A percentile compares a stretch with the other conserved stretches of the same genome.
Conservation (phyloP, 2,797 vertebrate genomes). For the Cynopterus sphinx region DNA sequence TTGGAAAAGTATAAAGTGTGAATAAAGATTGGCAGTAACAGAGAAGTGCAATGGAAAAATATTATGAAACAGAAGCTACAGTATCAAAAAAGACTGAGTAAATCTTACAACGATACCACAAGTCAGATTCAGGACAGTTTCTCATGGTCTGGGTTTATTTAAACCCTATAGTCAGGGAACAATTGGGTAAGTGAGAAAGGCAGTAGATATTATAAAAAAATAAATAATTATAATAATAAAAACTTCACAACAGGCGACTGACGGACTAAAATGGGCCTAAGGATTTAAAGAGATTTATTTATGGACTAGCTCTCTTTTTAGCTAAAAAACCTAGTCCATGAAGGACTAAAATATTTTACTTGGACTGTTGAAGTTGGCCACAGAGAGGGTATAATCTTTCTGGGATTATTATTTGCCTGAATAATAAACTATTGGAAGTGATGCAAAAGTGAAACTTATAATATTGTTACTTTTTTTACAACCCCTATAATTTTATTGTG, state of each 20-base stretch:
- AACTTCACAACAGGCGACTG: not conserved
- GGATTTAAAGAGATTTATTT: not conserved
- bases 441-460: conserved; percentile 42
- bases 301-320: conserved; percentile 5
- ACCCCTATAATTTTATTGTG: conserved; percentile 57
- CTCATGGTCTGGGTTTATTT: not conserved
- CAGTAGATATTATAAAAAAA: not conserved
- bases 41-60: not conserved
- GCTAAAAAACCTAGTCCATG: not conserved
- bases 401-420: conserved; percentile 40
- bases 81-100: not conserved
- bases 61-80: not conserved
- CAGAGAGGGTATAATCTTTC: conserved; percentile 62
- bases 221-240: not conserved
- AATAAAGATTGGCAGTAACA: not conserved
- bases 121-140: not conserved
- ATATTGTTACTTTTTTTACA: conserved; percentile 61
- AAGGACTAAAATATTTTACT: conserved; percentile 60
- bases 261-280: not conserved
- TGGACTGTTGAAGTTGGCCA: conserved; percentile 51
- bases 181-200: not conserved
- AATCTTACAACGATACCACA: not conserved
- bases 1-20: not conserved
- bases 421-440: conserved; percentile 58
- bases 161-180: not conserved